phyloP scores from a whole-genome alignment of 2,888 invertebrate species.

The Adineta ricciae region DNA sequence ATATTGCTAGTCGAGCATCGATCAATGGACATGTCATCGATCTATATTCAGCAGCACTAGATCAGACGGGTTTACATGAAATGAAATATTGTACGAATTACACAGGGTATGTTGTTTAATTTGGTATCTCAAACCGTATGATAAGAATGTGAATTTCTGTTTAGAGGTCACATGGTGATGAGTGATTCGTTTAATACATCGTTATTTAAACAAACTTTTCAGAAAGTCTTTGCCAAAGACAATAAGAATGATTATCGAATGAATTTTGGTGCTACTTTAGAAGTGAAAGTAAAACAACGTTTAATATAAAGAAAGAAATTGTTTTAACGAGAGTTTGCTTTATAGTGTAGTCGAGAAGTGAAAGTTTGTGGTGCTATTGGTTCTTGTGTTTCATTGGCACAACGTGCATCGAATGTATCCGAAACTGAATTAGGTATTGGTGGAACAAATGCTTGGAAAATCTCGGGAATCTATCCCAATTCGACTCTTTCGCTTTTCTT shows the following conservation, averaged over 20 bases:
- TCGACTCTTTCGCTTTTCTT: slow-evolving; percentile 87
- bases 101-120: slow-evolving; percentile 56
- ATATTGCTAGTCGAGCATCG: slow-evolving; percentile 74
- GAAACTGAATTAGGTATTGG: slow-evolving; percentile 67
- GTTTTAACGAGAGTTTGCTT: background rate
- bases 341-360: slow-evolving; percentile 73
- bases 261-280: slow-evolving; percentile 92
- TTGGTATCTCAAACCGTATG: background rate
- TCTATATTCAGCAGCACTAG: slow-evolving; percentile 91
- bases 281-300: slow-evolving; percentile 62
- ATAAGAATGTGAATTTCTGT: background rate
- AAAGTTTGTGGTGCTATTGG: slow-evolving; percentile 92
- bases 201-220: slow-evolving; percentile 96
- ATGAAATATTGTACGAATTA: slow-evolving; percentile 95
- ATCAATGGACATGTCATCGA: slow-evolving; percentile 93
- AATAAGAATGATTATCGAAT: slow-evolving; percentile 80
- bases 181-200: slow-evolving; percentile 98
- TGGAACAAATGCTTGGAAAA: slow-evolving; percentile 94
- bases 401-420: slow-evolving; percentile 24
- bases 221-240: slow-evolving; percentile 84
- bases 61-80: slow-evolving; percentile 94
- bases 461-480: slow-evolving; percentile 82
- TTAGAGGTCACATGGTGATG: slow-evolving; percentile 92
- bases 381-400: slow-evolving; percentile 72
- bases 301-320: too few relatives aligned